Evolutionary conservation across 1,140 invertebrate species (phyloP), one percentile per base, ranked within the genome.

Genomic region (Aphaenogaster ashmeadi): DNA sequence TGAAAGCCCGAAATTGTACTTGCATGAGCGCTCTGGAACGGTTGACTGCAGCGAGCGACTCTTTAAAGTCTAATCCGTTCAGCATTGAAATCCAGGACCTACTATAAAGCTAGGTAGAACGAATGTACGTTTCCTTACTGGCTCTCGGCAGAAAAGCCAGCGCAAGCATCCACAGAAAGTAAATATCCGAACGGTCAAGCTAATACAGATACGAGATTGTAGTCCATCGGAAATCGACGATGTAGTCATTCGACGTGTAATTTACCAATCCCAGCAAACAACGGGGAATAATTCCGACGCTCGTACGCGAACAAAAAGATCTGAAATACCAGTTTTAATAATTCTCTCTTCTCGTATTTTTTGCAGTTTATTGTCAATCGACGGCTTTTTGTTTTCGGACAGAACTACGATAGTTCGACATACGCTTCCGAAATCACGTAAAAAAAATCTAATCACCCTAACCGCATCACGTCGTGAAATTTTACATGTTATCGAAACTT

Each of bases 31-130:
- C 18, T 81, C 47, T n/a, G 18, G n/a, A 58, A 78, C 27, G 60
- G 47, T 69, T 27, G 75, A 54, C 62, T 77, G 47, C 75, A 62
- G 58, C 74, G 36, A 67, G 21, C 74, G 36, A 67, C 60, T 86
- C 84, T 86, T 84, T 72, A 84, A 50, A 84, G 54, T 60, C 80
- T 75, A 62, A 84, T 84, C 80, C 54, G 54, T 75, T 84, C 80
- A 36, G 13, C 54, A 84, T 84, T 74, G 80, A 84, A 84, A 60
- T 84, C 69, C 80, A n/a, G 33, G 41, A 47, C n/a, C 21, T 60
- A 13, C 56, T 74, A 50, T 44, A 47, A 72, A 83, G 79, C 79
- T 72, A 72, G 27, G 38, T 56, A 71, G 69, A 41, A 27, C 80
- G 54, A 27, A 60, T 74, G 54, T 38, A 74, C 80, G 60, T 60